phyloP scores from a whole-genome alignment of 2,113 vertebrate species.

The Xerus inauris region DNA sequence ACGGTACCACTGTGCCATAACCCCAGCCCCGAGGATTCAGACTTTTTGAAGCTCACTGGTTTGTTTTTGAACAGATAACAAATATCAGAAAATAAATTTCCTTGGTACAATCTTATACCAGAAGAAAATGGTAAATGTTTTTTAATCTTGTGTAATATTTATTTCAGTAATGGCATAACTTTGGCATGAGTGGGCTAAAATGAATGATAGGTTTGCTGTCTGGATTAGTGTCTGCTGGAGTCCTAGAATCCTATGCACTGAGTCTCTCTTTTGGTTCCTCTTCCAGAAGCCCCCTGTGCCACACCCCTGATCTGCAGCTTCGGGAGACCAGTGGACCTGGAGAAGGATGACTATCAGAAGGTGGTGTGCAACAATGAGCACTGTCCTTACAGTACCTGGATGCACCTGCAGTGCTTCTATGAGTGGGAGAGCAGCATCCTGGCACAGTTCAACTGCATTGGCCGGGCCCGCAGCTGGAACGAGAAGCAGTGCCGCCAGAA shows the following conservation, averaged over 20 bases:
- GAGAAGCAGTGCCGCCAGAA: slow-evolving; percentile 99
- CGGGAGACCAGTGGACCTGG: slow-evolving; percentile 92
- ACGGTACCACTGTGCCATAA: too few species aligned
- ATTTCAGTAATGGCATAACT: neutral
- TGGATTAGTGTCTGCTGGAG: neutral
- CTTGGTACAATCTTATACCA: neutral
- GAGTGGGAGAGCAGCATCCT: slow-evolving; percentile 99
- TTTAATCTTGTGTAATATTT: neutral
- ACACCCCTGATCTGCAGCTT: slow-evolving; percentile 96
- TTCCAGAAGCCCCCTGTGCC: slow-evolving; percentile 94
- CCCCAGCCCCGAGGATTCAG: too few species aligned
- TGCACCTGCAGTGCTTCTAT: slow-evolving; percentile 99
- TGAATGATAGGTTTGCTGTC: neutral
- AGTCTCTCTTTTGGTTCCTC: slow-evolving; percentile 68
- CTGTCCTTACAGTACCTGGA: slow-evolving; percentile 96
- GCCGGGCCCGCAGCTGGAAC: slow-evolving; percentile 97
- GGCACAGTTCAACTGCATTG: slow-evolving; percentile 98
- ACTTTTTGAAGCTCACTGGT: neutral
- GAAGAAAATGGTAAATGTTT: neutral
- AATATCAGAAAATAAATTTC: neutral
- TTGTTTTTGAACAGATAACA: slow-evolving; percentile 34
- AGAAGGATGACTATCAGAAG: slow-evolving; percentile 98
- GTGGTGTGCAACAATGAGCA: slow-evolving; percentile 98
- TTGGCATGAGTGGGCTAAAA: neutral
- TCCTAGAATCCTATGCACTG: neutral